A percentile compares a stretch with the other conserved stretches of the same genome.
phyloP scores from a whole-genome alignment of 1,140 invertebrate genomes.

The Subanguina moxae region DNA sequence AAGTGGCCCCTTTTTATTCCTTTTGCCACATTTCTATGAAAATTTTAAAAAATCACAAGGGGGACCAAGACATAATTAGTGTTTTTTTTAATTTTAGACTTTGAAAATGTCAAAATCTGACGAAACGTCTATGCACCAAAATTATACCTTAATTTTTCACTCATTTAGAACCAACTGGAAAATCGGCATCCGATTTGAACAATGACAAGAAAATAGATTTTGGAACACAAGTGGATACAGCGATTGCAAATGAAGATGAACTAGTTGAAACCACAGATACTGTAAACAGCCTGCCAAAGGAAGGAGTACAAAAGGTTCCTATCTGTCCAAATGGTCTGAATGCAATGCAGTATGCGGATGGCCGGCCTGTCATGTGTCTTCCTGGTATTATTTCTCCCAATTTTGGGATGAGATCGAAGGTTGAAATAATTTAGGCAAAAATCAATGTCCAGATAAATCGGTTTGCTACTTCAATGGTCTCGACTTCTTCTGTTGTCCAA shows the following conservation, averaged over 20 bases:
- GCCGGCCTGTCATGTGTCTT: slow-evolving; percentile 55
- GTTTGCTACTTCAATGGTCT: slow-evolving; percentile 59
- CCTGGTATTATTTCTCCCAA: slow-evolving; percentile 15
- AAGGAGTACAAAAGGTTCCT: slow-evolving; percentile 11
- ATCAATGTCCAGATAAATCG: slow-evolving; percentile 57
- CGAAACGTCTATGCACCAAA: too few relatives aligned
- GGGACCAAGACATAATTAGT: too few relatives aligned
- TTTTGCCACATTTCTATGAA: too few relatives aligned
- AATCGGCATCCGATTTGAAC: too few relatives aligned
- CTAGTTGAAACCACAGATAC: not conserved
- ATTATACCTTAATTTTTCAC: too few relatives aligned
- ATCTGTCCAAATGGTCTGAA: slow-evolving; percentile 46
- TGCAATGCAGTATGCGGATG: slow-evolving; percentile 45
- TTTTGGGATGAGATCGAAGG: too few relatives aligned
- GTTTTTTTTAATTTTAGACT: too few relatives aligned
- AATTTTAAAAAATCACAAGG: too few relatives aligned
- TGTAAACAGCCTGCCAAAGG: not conserved
- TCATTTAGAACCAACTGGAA: too few relatives aligned
- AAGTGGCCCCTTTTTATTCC: too few relatives aligned
- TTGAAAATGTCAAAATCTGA: too few relatives aligned
- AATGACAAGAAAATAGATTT: too few relatives aligned
- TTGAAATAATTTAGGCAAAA: slow-evolving; percentile 33
- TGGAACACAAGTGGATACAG: slow-evolving; percentile 2
- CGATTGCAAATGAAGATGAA: not conserved
- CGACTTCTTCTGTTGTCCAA: slow-evolving; percentile 58